These are phyloP conservation scores for Cossypha dichroa DNA, from an alignment of 2,797 vertebrate species.

Conservation along the genomic window DNA sequence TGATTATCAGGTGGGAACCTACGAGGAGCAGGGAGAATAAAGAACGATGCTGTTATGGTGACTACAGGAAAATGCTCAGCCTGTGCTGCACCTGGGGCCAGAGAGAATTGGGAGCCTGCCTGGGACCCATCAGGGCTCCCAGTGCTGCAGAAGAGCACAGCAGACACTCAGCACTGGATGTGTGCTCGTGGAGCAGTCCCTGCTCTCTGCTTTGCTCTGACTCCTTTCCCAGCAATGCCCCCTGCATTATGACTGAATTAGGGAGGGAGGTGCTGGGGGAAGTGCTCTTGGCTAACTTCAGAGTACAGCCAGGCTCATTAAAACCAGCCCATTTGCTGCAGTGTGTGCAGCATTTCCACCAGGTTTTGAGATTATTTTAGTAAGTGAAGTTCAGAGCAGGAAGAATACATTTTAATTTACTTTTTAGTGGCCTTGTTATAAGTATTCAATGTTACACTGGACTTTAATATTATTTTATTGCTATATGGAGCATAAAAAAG, in stretches of 20 bases:
- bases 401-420: slow-evolving; percentile 5
- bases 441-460: not conserved
- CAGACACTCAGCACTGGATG: too few species aligned
- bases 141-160: too few species aligned
- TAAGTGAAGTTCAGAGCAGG: not conserved
- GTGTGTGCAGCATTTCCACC: not conserved
- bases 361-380: not conserved
- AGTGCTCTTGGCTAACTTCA: slow-evolving; percentile 2
- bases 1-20: too few species aligned
- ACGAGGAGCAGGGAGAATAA: too few species aligned
- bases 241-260: not conserved
- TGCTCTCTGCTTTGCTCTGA: not conserved
- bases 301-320: slow-evolving; percentile 2
- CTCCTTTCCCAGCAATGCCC: not conserved
- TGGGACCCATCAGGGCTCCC: too few species aligned
- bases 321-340: slow-evolving; percentile 11
- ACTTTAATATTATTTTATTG: not conserved
- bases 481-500: not conserved
- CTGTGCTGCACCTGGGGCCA: too few species aligned
- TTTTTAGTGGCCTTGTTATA: not conserved
- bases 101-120: too few species aligned
- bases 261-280: slow-evolving; percentile 3
- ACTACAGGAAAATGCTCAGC: too few species aligned
- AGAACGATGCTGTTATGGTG: too few species aligned
- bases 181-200: too few species aligned